A percentile compares a stretch with the other conserved stretches of the same genome.
Evolutionary conservation across 2,113 vertebrate species (phyloP).

Genomic region (Ochotona curzoniae): DNA sequence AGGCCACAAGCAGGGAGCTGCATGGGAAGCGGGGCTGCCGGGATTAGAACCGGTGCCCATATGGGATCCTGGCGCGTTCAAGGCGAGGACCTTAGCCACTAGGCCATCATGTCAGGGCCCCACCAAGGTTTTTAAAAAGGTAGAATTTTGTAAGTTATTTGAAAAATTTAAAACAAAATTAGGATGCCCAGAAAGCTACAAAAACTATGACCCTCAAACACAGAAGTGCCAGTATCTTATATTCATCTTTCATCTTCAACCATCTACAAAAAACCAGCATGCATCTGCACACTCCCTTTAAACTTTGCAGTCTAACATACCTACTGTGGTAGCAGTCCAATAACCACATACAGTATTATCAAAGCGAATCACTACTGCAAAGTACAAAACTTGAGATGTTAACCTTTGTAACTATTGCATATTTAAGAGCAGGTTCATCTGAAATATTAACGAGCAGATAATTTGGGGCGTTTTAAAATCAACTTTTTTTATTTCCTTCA

Average conservation of each 20-base stretch:
- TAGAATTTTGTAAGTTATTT: neutral
- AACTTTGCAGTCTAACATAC: neutral
- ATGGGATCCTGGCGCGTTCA: too few species aligned
- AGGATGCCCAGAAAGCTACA: neutral
- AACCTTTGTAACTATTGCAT: neutral
- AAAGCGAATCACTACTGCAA: neutral
- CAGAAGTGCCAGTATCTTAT: neutral
- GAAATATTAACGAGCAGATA: neutral
- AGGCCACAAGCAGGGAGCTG: too few species aligned
- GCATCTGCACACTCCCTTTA: neutral
- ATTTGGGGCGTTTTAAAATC: neutral
- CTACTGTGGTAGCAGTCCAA: neutral
- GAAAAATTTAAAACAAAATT: neutral
- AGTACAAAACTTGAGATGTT: neutral
- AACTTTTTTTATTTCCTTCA: neutral
- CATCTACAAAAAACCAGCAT: neutral
- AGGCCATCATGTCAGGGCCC: too few species aligned
- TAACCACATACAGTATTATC: neutral
- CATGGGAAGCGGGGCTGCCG: too few species aligned
- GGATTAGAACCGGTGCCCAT: too few species aligned
- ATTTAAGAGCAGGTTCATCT: neutral
- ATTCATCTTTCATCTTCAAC: slow-evolving; percentile 34
- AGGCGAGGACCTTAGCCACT: too few species aligned
- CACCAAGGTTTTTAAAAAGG: neutral
- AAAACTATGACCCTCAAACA: slow-evolving; percentile 25